Evolutionary conservation across 1,140 invertebrate genomes (phyloP).

Genomic region (Mylabris phalerata): DNA sequence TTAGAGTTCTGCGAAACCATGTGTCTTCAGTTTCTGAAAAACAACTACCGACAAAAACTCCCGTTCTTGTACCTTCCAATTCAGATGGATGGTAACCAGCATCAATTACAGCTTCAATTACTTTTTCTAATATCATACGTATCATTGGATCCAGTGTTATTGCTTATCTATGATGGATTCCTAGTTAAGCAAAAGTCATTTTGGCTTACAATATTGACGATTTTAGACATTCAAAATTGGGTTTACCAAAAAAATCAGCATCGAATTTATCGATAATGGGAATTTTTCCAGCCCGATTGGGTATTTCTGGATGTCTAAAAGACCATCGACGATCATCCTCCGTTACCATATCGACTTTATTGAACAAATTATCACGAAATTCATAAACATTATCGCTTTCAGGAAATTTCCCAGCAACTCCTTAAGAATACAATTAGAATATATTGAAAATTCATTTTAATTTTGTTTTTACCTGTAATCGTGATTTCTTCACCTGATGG

Average conservation of each 20-base stretch:
- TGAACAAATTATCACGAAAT: slow-evolving; percentile 72
- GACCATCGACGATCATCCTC: slow-evolving; percentile 71
- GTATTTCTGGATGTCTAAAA: slow-evolving; percentile 57
- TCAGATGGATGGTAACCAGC: slow-evolving; percentile 59
- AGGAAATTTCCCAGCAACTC: slow-evolving; percentile 82
- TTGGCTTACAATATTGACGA: too few species aligned
- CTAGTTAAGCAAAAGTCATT: too few species aligned
- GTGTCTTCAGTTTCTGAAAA: not conserved
- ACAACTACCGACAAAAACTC: slow-evolving; percentile 71
- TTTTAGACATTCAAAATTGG: too few species aligned
- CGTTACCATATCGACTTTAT: slow-evolving; percentile 74
- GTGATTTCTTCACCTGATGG: too few species aligned
- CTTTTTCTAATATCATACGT: slow-evolving; percentile 71
- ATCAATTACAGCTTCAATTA: slow-evolving; percentile 84
- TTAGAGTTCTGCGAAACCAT: not conserved
- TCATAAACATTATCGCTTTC: slow-evolving; percentile 72
- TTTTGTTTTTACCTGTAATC: not conserved
- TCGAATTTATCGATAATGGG: slow-evolving; percentile 75
- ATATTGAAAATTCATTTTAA: not conserved
- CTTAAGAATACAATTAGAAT: slow-evolving; percentile 12
- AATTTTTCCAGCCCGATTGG: slow-evolving; percentile 69
- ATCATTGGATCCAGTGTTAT: slow-evolving; percentile 85
- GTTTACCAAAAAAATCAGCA: slow-evolving; percentile 65
- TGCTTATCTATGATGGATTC: slow-evolving; percentile 69
- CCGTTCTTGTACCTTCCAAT: slow-evolving; percentile 62